phyloP scores from a whole-genome alignment of 2,113 vertebrate species.

The Carollia perspicillata region DNA sequence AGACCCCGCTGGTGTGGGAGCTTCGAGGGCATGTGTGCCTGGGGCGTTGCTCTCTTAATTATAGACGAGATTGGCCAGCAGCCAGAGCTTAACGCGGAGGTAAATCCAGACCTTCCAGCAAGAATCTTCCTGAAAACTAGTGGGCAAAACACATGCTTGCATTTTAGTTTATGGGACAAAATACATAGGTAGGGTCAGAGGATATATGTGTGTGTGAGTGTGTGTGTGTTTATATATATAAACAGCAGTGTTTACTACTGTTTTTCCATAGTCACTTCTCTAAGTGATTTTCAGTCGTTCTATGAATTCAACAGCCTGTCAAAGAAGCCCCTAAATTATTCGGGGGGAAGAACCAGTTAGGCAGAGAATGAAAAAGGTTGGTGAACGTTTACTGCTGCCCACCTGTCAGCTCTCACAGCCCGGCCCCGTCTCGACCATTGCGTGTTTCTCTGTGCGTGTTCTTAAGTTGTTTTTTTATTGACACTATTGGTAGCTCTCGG shows the following conservation, averaged over 20 bases:
- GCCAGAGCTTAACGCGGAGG: conserved; percentile 68
- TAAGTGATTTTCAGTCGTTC: not conserved
- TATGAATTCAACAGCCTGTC: not conserved
- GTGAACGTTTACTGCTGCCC: not conserved
- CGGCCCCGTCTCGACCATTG: too few relatives aligned
- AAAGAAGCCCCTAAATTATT: not conserved
- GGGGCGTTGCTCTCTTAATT: conserved; percentile 71
- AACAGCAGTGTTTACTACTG: not conserved
- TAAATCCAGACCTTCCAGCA: conserved; percentile 57
- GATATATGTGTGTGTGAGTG: too few relatives aligned
- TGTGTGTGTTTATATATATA: too few relatives aligned
- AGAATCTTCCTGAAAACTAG: not conserved
- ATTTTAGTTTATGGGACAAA: not conserved
- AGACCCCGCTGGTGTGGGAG: conserved; percentile 68
- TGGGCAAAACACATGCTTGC: conserved; percentile 3
- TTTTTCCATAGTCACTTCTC: not conserved
- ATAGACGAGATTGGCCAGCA: conserved; percentile 64
- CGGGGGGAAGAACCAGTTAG: not conserved
- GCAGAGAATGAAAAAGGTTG: not conserved
- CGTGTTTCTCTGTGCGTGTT: not conserved
- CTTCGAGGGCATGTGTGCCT: conserved; percentile 46
- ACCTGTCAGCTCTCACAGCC: not conserved
- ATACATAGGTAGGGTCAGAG: not conserved
- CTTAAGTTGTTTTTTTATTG: not conserved
- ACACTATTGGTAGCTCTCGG: not conserved